Conservation (phyloP, 1,140 invertebrate genomes). For the Drosophila nasuta region DNA sequence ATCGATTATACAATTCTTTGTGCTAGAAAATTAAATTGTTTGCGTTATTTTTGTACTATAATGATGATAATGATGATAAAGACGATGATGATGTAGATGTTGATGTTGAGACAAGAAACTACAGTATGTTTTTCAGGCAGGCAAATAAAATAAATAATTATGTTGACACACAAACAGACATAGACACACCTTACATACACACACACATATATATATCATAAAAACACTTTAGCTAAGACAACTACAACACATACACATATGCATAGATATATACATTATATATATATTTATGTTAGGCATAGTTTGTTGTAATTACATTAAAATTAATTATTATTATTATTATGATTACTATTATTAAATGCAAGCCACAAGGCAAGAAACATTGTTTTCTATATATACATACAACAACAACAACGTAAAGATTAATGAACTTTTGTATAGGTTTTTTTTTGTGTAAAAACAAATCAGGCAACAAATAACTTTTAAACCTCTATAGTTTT, state of each 20-base stretch:
- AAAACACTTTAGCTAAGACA: slow-evolving; percentile 33
- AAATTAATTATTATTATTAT: slow-evolving; percentile 11
- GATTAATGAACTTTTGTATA: slow-evolving; percentile 23
- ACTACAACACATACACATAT: slow-evolving; percentile 24
- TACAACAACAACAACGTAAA: slow-evolving; percentile 24
- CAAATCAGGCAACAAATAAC: slow-evolving; percentile 46
- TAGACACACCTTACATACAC: neutral
- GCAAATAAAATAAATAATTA: slow-evolving; percentile 29
- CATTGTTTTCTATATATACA: slow-evolving; percentile 45
- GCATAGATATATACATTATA: slow-evolving; percentile 29
- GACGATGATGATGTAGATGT: neutral
- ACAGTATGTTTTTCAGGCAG: slow-evolving; percentile 42
- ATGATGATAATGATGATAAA: slow-evolving; percentile 18
- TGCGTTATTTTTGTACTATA: slow-evolving; percentile 47
- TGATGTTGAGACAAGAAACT: slow-evolving; percentile 6
- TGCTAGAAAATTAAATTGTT: slow-evolving; percentile 28
- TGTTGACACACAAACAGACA: slow-evolving; percentile 28
- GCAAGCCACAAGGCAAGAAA: neutral
- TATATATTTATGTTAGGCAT: slow-evolving; percentile 51
- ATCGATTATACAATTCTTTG: slow-evolving; percentile 11
- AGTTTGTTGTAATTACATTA: slow-evolving; percentile 53
- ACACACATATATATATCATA: slow-evolving; percentile 24
- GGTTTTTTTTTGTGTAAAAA: slow-evolving; percentile 26
- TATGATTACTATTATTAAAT: neutral
- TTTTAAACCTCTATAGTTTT: slow-evolving; percentile 37